Evolutionary conservation across 2,113 vertebrate genomes (phyloP).

Genomic region (Archocentrus centrarchus): DNA sequence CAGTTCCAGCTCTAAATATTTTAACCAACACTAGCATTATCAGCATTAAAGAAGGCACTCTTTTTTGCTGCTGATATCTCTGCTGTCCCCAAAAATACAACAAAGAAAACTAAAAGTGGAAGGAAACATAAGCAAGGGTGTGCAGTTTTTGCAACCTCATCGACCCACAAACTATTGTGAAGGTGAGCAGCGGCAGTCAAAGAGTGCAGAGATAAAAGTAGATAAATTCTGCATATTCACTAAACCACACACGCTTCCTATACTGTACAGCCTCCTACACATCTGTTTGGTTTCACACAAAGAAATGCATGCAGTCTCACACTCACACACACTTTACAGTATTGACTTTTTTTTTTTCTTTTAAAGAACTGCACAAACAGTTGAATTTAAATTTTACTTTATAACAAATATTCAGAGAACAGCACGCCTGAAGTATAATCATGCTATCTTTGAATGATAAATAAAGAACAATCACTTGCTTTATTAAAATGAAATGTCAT

Average conservation of each 20-base stretch:
- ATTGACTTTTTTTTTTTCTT: not conserved
- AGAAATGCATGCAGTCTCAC: not conserved
- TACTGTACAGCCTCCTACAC: conserved; percentile 52
- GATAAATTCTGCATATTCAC: conserved; percentile 61
- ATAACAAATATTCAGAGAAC: conserved; percentile 21
- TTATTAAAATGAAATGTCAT: not conserved
- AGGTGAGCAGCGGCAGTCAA: not conserved
- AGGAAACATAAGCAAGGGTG: not conserved
- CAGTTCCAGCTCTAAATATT: not conserved
- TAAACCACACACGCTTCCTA: conserved; percentile 69
- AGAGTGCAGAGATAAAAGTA: conserved; percentile 35
- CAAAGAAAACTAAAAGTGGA: not conserved
- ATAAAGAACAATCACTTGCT: not conserved
- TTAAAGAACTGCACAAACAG: not conserved
- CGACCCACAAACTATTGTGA: conserved; percentile 7
- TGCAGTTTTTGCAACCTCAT: conserved; percentile 54
- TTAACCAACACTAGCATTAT: not conserved
- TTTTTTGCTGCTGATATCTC: not conserved
- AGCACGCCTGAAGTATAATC: not conserved
- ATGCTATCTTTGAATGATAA: not conserved
- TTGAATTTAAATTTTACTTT: conserved; percentile 40
- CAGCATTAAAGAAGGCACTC: not conserved
- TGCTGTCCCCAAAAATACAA: not conserved
- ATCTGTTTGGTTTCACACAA: conserved; percentile 23
- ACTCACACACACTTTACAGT: not conserved